These are phyloP conservation scores for Phacellophora camtschatica DNA, from an alignment of 30 jellyfish, hydroid and myxozoan species.

Conservation along the genomic window DNA sequence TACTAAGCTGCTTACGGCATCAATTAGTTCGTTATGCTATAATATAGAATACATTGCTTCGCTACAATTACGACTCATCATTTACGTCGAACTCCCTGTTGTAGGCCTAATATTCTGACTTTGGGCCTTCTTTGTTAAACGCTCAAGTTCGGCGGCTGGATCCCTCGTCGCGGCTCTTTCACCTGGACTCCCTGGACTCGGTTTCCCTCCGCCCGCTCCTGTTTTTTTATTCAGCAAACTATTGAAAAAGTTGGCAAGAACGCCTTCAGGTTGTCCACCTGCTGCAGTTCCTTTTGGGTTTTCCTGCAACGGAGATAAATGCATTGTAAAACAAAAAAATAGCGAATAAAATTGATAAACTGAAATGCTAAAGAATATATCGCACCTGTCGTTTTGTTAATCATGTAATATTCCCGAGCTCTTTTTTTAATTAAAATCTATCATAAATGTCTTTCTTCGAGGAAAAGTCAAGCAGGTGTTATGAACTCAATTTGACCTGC, in stretches of 20 bases:
- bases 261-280: conserved; percentile 87
- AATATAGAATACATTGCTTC: neutral
- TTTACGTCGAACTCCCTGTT: conserved; percentile 62
- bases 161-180: conserved; percentile 84
- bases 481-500: no score
- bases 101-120: conserved; percentile 44
- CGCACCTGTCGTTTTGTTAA: no score
- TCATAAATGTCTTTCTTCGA: no score
- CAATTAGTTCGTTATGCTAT: neutral
- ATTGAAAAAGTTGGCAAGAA: conserved; percentile 96
- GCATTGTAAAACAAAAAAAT: neutral
- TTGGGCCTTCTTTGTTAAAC: conserved; percentile 79
- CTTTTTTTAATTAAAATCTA: no score
- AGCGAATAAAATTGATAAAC: no score
- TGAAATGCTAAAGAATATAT: no score
- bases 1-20: neutral
- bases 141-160: conserved; percentile 98
- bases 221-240: conserved; percentile 92
- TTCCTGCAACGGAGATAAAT: conserved; percentile 36
- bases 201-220: conserved; percentile 67
- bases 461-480: no score
- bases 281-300: conserved; percentile 89
- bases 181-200: conserved; percentile 57
- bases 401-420: no score
- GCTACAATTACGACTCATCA: neutral